Percentiles rank a stretch among this genome's conserved stretches.
Evolutionary conservation across 2,888 invertebrate genomes (phyloP).

Genomic region (Atrina japonica): DNA sequence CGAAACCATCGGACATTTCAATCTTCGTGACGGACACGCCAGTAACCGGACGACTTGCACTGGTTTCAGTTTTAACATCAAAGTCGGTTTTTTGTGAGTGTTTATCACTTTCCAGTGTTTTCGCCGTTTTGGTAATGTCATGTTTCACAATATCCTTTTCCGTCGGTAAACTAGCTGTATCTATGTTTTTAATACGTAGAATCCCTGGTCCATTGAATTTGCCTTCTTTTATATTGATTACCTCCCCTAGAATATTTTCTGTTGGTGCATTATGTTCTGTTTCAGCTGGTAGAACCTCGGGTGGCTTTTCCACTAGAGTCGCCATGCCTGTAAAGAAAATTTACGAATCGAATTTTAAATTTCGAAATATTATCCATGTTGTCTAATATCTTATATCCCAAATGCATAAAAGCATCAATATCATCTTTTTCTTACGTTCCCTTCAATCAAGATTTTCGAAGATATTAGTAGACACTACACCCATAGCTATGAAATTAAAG

Average conservation of each 20-base stretch:
- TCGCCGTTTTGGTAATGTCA: slow-evolving; percentile 5
- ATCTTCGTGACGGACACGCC: slow-evolving; percentile 1
- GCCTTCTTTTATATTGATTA: slow-evolving; percentile 41
- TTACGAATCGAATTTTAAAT: not conserved
- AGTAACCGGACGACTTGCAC: slow-evolving; percentile 26
- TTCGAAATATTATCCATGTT: too few relatives aligned
- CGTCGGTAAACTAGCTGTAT: slow-evolving; percentile 2
- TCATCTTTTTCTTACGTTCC: too few relatives aligned
- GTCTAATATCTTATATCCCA: too few relatives aligned
- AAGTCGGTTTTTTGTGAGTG: slow-evolving; percentile 12
- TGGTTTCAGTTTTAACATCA: slow-evolving; percentile 20
- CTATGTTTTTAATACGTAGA: slow-evolving; percentile 26
- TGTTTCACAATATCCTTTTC: slow-evolving; percentile 35
- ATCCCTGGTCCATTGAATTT: slow-evolving; percentile 33
- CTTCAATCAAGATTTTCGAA: too few relatives aligned
- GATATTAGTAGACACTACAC: too few relatives aligned
- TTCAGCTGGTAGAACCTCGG: slow-evolving; percentile 33
- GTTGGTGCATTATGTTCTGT: slow-evolving; percentile 37
- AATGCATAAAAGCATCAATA: too few relatives aligned
- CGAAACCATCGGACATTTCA: not conserved
- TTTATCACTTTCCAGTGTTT: too few relatives aligned
- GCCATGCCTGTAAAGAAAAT: slow-evolving; percentile 53
- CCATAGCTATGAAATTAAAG: too few relatives aligned
- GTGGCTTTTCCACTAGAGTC: slow-evolving; percentile 47
- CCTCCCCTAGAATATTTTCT: slow-evolving; percentile 32